Percentiles rank a stretch among this genome's conserved stretches.
Evolutionary conservation across 2,888 invertebrate species (phyloP).

Genomic region (Philonicus albiceps): DNA sequence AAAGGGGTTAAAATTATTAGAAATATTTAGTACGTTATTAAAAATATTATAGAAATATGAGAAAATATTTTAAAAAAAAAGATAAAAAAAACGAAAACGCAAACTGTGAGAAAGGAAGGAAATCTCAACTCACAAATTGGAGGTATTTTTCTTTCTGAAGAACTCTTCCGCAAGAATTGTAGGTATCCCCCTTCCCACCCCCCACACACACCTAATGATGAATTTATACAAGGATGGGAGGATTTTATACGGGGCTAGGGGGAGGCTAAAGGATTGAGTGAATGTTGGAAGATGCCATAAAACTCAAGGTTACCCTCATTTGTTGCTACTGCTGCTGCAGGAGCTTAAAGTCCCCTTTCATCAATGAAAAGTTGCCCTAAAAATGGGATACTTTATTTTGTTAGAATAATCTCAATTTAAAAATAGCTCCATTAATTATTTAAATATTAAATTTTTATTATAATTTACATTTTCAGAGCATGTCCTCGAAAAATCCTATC

Average conservation of each 20-base stretch:
- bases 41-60: not conserved
- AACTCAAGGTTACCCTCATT: not conserved
- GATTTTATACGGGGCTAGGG: not conserved
- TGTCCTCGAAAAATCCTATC: conserved; percentile 84
- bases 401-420: no score
- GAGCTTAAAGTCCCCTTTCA: not conserved
- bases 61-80: no score
- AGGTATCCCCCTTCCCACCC: not conserved
- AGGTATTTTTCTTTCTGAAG: not conserved
- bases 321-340: not conserved
- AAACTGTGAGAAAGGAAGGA: not conserved
- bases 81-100: not conserved
- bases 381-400: no score
- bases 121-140: not conserved
- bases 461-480: no score
- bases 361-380: not conserved
- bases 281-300: not conserved
- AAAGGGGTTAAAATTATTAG: not conserved
- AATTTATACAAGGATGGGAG: not conserved
- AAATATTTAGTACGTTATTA: not conserved
- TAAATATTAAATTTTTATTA: no score
- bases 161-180: not conserved
- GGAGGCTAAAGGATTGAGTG: not conserved
- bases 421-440: no score
- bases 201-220: no score